These are phyloP conservation scores for Barnardius zonarius DNA, from an alignment of 2,113 vertebrate species.

Conservation along the genomic window DNA sequence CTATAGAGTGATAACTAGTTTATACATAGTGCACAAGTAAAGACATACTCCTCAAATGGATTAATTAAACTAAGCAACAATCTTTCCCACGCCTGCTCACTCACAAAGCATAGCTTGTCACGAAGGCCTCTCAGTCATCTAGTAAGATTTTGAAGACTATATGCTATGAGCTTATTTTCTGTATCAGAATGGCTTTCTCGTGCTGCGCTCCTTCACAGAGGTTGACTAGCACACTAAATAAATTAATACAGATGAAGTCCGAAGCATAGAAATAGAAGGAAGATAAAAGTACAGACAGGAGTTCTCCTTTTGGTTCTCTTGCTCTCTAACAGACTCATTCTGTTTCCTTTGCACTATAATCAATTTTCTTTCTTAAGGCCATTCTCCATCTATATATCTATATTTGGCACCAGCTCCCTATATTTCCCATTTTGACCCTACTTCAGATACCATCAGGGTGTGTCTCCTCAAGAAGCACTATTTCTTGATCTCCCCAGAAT, in stretches of 20 bases:
- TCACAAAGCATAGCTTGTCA: background rate
- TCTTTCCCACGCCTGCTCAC: background rate
- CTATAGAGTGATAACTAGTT: background rate
- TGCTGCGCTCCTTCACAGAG: background rate
- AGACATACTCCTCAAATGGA: background rate
- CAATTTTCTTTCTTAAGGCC: background rate
- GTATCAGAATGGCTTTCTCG: background rate
- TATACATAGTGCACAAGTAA: background rate
- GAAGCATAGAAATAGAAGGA: background rate
- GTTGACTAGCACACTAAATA: background rate
- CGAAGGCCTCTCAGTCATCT: background rate
- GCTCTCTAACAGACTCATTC: background rate
- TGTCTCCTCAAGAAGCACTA: background rate
- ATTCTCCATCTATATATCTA: background rate
- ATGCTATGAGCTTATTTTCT: background rate
- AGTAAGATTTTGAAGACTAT: background rate
- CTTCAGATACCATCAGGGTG: background rate
- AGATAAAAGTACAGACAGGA: background rate
- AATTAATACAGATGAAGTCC: background rate
- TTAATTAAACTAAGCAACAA: background rate
- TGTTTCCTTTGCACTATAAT: background rate
- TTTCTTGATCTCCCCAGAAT: background rate
- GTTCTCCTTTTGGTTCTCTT: background rate
- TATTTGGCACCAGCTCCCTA: background rate
- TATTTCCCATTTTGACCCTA: background rate